A percentile compares a stretch with the other conserved stretches of the same genome.
Evolutionary conservation across 2,113 vertebrate species (phyloP).

Genomic region (Corythornis vintsioides): DNA sequence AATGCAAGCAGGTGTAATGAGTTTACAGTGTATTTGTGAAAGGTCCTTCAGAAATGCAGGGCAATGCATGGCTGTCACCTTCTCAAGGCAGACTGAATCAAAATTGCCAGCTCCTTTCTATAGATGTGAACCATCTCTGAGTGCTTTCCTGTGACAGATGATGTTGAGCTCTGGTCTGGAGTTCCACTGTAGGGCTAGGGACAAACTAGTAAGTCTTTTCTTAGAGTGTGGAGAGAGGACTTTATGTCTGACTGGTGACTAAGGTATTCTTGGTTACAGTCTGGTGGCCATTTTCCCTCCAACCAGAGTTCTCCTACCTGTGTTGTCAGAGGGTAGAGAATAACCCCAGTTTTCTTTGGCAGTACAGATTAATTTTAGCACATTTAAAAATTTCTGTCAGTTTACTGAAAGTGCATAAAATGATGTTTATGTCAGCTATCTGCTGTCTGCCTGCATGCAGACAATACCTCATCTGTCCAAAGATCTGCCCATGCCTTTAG

Average conservation of each 20-base stretch:
- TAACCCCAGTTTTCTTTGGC: background rate
- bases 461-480: conserved; percentile 15
- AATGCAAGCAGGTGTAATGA: background rate
- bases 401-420: background rate
- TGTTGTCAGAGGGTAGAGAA: background rate
- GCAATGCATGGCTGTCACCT: background rate
- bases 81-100: background rate
- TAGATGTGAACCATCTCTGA: background rate
- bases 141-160: background rate
- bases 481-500: background rate
- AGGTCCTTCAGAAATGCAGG: background rate
- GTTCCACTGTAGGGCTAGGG: background rate
- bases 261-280: background rate
- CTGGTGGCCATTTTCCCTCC: background rate
- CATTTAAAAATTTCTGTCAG: background rate
- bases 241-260: background rate
- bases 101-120: background rate
- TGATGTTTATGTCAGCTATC: background rate
- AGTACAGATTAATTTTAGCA: background rate
- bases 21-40: background rate
- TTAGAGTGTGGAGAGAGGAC: background rate
- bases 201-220: background rate
- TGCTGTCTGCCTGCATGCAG: background rate
- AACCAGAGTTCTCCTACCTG: background rate
- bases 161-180: background rate